Evolutionary conservation across 2,888 invertebrate genomes (phyloP), one percentile per base, ranked within the genome.

Genomic region (Cryptocephalus moraei): DNA sequence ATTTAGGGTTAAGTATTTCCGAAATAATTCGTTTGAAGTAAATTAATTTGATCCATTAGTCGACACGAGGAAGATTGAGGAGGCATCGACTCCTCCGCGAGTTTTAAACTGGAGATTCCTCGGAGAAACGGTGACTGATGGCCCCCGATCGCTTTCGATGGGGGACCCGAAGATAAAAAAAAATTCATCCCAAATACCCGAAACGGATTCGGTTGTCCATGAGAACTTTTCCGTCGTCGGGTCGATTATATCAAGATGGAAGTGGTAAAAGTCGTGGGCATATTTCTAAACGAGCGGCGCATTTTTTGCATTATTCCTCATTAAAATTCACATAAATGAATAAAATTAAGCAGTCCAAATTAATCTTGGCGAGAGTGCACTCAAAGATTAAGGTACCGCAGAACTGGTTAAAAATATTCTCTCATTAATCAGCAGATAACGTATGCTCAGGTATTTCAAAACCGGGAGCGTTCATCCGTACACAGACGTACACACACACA

Each of bases 321-420:
- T 61, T 61, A 61, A 61, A 58, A 61, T 57, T 57, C 59, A 61
- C 55, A 56, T 56, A 57, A 57, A 58, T 58, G 58, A 56, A 58
- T 59, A 59, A 58, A 56, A 59, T 61, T 60, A 60, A 60, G 59
- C 52, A 55, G 51, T 51, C 44, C 51, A 49, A 56, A 60, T 60
- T 58, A 59, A 59, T 61, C 59, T 58, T 50, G 36, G 46, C 49
- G 57, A 53, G 57, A 53, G 47, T 47, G 52, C 54, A 58, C 56
- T 58, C 55, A 56, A 55, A 59, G 59, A 57, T 59, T 57, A 52
- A 56, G 51, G 54, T 50, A 53, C 58, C 63, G 58, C 59, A 57
- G 56, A 61, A 61, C 62, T 59, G 62, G 64, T 66, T 66, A 64
- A 64, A 65, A 66, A 66, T 65, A 64, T 62, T 62, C 59, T 41